Evolutionary conservation across 2,797 vertebrate species (phyloP), one percentile per base, ranked within the genome.

Genomic region (Knipowitschia caucasica): DNA sequence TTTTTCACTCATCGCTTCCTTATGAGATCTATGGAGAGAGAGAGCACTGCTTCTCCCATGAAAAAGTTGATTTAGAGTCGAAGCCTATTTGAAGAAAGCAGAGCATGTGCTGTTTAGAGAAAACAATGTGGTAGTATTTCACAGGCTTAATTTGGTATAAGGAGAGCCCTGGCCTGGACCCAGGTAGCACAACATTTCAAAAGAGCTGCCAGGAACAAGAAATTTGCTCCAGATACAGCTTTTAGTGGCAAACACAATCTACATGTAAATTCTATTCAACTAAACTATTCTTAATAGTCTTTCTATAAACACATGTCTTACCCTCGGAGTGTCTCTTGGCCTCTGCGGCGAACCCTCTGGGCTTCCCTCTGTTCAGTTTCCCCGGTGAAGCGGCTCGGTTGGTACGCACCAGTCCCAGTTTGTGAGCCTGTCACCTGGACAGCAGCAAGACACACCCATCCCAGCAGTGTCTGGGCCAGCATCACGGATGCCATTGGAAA

Each of bases 301-400:
- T 11, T 21, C 23, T 23, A 25, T n/a, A 21, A 49, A 49, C 23
- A 29, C 33, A 49, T 33, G 14, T 74, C 27, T 51, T 90, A 96
- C 94, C 94, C 94, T 84, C 93, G 91, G 61, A 96, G 83, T 6
- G 91, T 89, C 69, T 96, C 94, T 64, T 94, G 93, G 69, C 94
- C 94, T 56, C 93, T 91, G 58, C 94, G 90, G 21, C 94, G 90
- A 62, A 95, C 94, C 56, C 94, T 87, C 78, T 83, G 91, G 57
- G 36, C 88, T 75, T 90, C 89, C 63, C 89, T 89, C 47, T 92
- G 91, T 69, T 94, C 92, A 4, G 81, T 78, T 51, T 74, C 76
- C 10, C 83, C 77, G 1, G 77, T 83, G 64, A 92, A 87, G 55
- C 90, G 89, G 63, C 89, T 92, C 0, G 84, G 83, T 83, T 92